These are phyloP conservation scores for Chrosomus eos DNA, from an alignment of 2,797 vertebrate species.

Conservation along the genomic window DNA sequence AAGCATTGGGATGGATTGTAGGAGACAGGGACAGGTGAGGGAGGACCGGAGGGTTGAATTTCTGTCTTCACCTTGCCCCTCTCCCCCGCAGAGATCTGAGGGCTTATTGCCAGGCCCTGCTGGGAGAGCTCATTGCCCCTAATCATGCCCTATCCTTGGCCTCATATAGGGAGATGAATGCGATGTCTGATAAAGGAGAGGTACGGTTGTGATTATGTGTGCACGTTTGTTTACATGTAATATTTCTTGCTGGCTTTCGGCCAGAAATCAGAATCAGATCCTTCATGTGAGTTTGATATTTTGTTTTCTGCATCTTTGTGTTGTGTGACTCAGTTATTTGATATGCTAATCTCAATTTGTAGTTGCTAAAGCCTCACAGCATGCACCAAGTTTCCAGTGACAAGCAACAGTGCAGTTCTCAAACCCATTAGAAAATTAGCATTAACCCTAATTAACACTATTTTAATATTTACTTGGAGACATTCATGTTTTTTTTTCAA, in stretches of 20 bases:
- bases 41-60: slow-evolving; percentile 38
- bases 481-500: not conserved
- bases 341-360: not conserved
- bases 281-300: not conserved
- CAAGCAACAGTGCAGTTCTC: not conserved
- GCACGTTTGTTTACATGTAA: not conserved
- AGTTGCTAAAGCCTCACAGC: not conserved
- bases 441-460: not conserved
- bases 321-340: not conserved
- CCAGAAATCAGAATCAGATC: not conserved
- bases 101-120: slow-evolving; percentile 30
- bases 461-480: not conserved
- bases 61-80: slow-evolving; percentile 34
- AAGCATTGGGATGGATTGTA: slow-evolving; percentile 39
- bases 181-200: slow-evolving; percentile 11
- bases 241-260: slow-evolving; percentile 2
- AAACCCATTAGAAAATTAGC: not conserved
- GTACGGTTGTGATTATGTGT: not conserved
- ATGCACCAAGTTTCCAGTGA: not conserved
- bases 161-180: slow-evolving; percentile 32
- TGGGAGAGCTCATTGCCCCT: slow-evolving; percentile 36
- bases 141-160: slow-evolving; percentile 34
- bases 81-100: slow-evolving; percentile 45
- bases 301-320: not conserved
- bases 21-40: slow-evolving; percentile 42